Base-by-base conservation (phyloP, 2,888 invertebrate genomes). In the Drosophila kanekoi region DNA sequence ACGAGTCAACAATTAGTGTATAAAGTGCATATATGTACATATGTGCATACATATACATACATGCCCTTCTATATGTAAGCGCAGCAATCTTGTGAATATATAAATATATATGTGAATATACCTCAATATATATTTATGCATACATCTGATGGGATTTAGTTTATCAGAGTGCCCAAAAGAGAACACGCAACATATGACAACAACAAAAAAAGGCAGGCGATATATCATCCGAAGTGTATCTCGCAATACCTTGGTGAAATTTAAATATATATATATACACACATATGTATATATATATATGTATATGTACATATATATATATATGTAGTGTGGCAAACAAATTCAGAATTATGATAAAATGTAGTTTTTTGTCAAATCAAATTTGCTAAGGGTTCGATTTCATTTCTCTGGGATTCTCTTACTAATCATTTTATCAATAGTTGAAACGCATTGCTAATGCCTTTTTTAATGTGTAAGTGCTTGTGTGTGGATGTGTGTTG, bases 1-100 rank as follows among this genome's bases (percentile, higher is more conserved):
- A 85, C 85, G 86, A 87, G 73, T 87, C 87, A 82, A 85, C 82
- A 82, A 87, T 79, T 70, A 58, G 79, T 84, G 61, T 81, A 57
- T 68, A 43, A 28, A 48, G 43, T 20, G 41, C 65, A 65, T 41
- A 43, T 16, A 62, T 33, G 35, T 63, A 49, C 35, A 48, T 33
- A 57, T 63, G 48, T 61, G 44, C 41, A 49, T 40, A 49, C 48
- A 48, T 68, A 66, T 58, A 54, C 43, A 45, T 44, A 58, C 44
- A 66, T 38, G 47, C 54, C 44, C 54, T 61, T 48, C 40, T 11
- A 14, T 40, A 40, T 64, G 2, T 53, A 32, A n/a, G 3, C 16
- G 40, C 40, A 40, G 32, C 48, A 10, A 3, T 35, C 9, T 11
- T n/a, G 4, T 11, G 20, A 0, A 9, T 11, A 28, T 11, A 23